Base-by-base conservation (phyloP, 2,797 vertebrate species). In the Lepilemur septentrionalis region DNA sequence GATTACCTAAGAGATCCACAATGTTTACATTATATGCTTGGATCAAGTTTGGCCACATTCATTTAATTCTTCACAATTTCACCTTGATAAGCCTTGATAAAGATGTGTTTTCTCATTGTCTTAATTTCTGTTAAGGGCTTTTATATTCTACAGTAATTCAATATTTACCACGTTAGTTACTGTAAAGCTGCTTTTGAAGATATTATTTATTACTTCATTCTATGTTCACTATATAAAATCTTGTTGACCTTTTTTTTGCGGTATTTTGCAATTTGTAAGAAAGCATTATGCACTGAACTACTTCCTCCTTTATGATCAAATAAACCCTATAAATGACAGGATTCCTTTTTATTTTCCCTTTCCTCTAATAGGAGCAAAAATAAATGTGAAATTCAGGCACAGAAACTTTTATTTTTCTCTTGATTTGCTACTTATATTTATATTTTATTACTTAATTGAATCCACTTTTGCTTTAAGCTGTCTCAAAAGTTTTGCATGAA, bases 301-400 rank as follows among this genome's bases (percentile, higher is more conserved):
- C 41, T 83, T 92, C 35, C 52, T 96, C 23, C 30, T 81, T 87
- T 80, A 76, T 83, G 70, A 93, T 91, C 14, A 94, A 96, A 94
- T 91, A 38, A 86, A 75, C 4, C 5, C 7, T 76, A 65, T 55
- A 83, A 96, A 87, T 89, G 43, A 80, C n/a, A 89, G 0, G 12
- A 46, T 83, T 81, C 30, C 7, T 73, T 89, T 93, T 85, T 80
- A 93, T 57, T 96, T 97, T 89, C 22, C 2, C 65, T 85, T 95
- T 85, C 10, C 11, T 72, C 20, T 55, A 72, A 86, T 22, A 88
- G 75, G 20, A 97, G 79, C 75, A 94, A 96, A 96, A 65, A 22
- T 70, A 94, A 94, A 69, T 76, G 22, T 91, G 10, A 85, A 92
- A 41, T 87, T 91, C 2, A 38, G 41, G 18, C 14, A 48, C 7